Percentiles rank a stretch among this genome's conserved stretches.
These are phyloP conservation scores for Pinctada fucata DNA, from an alignment of 2,888 invertebrate species.

Conservation along the genomic window DNA sequence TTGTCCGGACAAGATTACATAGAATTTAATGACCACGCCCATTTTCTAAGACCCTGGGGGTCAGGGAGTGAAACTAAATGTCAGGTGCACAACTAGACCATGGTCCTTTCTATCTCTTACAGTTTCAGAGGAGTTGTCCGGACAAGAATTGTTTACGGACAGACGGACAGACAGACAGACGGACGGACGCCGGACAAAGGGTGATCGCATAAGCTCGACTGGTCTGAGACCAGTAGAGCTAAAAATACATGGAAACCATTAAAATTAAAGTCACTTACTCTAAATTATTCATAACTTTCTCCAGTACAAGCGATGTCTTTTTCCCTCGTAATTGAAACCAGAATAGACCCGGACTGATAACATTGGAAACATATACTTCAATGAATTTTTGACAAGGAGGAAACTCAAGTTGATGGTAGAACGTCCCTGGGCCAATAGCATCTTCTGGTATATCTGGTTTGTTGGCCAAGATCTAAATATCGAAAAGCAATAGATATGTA, in stretches of 20 bases:
- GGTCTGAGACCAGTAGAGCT: too few species aligned
- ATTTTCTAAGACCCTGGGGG: too few species aligned
- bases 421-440: slow-evolving; percentile 61
- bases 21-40: too few species aligned
- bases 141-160: too few species aligned
- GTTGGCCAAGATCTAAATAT: background rate
- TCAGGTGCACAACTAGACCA: too few species aligned
- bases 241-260: background rate
- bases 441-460: slow-evolving; percentile 49
- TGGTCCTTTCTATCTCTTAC: too few species aligned
- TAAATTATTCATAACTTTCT: slow-evolving; percentile 66
- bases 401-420: slow-evolving; percentile 52
- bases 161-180: too few species aligned
- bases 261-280: slow-evolving; percentile 57
- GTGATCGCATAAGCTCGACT: too few species aligned
- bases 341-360: slow-evolving; percentile 63
- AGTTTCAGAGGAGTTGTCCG: too few species aligned
- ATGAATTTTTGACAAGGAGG: slow-evolving; percentile 54
- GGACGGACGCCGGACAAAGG: too few species aligned
- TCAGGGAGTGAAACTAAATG: too few species aligned
- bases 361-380: slow-evolving; percentile 65
- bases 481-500: background rate
- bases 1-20: too few species aligned
- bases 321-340: slow-evolving; percentile 66
- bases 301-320: slow-evolving; percentile 59